These are phyloP conservation scores for Pseudomyrmex sp. DNA, from an alignment of 1,140 invertebrate species.

Conservation along the genomic window DNA sequence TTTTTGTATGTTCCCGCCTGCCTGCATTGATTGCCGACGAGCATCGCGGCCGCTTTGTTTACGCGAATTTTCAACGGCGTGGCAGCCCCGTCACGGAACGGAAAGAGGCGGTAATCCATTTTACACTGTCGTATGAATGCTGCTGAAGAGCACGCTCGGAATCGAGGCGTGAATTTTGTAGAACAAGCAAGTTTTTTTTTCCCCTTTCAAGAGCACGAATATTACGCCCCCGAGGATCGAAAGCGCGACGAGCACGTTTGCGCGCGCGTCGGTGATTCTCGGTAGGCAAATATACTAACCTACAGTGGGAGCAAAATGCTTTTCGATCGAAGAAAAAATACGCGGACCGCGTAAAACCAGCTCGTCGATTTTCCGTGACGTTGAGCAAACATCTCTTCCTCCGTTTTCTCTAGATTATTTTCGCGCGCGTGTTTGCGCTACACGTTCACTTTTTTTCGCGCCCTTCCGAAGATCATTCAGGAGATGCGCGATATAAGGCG, in stretches of 20 bases:
- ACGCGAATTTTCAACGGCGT: conserved; percentile 51
- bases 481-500: no score
- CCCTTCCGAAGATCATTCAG: no score
- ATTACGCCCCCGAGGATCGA: not conserved
- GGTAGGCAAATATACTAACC: not conserved
- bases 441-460: not conserved
- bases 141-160: conserved; percentile 26
- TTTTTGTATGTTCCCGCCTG: not conserved
- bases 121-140: conserved; percentile 47
- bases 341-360: not conserved
- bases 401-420: conserved; percentile 15
- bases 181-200: not conserved
- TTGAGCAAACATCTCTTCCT: conserved; percentile 1
- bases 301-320: conserved; percentile 5
- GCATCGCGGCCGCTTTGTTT: conserved; percentile 39
- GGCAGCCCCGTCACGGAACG: conserved; percentile 31
- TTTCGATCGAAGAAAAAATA: conserved; percentile 2
- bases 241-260: no score
- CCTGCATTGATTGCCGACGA: conserved; percentile 40
- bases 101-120: conserved; percentile 50
- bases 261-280: not conserved
- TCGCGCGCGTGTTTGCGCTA: not conserved
- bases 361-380: conserved; percentile 7
- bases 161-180: conserved; percentile 8
- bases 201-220: not conserved